These are phyloP conservation scores for Pachliopta kotzebuea DNA, from an alignment of 2,888 invertebrate species.

Conservation along the genomic window DNA sequence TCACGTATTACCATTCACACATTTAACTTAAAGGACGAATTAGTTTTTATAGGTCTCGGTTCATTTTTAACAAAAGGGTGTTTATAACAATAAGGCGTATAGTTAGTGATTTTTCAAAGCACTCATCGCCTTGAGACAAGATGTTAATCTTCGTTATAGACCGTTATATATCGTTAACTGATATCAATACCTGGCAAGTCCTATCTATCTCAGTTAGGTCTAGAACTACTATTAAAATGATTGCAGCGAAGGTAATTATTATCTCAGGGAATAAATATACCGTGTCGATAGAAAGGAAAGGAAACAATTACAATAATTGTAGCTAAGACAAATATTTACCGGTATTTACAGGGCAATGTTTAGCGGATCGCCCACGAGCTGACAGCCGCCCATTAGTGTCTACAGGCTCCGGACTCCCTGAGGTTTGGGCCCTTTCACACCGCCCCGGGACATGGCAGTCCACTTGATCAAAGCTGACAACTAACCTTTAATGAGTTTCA, in stretches of 20 bases:
- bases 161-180: too few species aligned
- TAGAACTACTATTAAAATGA: background rate
- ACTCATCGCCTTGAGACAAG: background rate
- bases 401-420: slow-evolving; percentile 49
- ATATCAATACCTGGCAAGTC: background rate
- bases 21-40: background rate
- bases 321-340: slow-evolving; percentile 74
- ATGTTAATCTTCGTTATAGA: background rate
- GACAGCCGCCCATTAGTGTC: slow-evolving; percentile 63
- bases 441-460: slow-evolving; percentile 28
- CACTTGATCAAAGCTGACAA: slow-evolving; percentile 28
- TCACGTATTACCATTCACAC: background rate
- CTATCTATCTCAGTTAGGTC: background rate
- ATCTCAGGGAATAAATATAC: slow-evolving; percentile 5
- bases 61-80: background rate
- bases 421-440: slow-evolving; percentile 50
- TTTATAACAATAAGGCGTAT: background rate
- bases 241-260: background rate
- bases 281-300: slow-evolving; percentile 11
- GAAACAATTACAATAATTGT: slow-evolving; percentile 63
- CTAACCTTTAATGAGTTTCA: slow-evolving; percentile 21
- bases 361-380: slow-evolving; percentile 66
- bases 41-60: background rate
- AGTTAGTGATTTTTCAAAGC: background rate
- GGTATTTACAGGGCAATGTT: slow-evolving; percentile 64